Base-by-base conservation (phyloP, 2,888 invertebrate genomes). In the Heliconius sara region DNA sequence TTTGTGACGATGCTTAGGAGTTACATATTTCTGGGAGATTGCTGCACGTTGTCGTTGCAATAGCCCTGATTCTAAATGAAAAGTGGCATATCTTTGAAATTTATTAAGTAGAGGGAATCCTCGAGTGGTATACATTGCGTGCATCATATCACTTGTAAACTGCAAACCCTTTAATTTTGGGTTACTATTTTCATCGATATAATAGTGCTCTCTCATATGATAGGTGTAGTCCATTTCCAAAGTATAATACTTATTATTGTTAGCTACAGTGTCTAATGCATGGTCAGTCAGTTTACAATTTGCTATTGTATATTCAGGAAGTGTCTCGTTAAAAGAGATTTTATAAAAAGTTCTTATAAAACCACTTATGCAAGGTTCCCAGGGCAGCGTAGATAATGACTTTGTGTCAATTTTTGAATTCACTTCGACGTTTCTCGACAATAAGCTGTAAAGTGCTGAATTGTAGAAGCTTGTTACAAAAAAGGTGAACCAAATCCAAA, bases 401-500 rank as follows among this genome's bases (percentile, higher is more conserved):
- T 86, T 86, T 0, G 83, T 80, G 47, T 84, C 84, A 60, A 88
- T 7, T n/a, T 82, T 85, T 47, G 70, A 43, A 52, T 81, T 84
- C 19, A 81, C 66, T 79, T 85, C 63, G 85, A 85, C 43, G 85
- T 87, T 7, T 19, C 87, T 84, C 25, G 91, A 88, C 52, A 90
- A 84, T 66, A 91, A 87, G 83, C 91, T 90, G 79, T 88, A 90
- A 60, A 91, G 84, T 16, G 89, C 89, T 5, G 92, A 91, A 71
- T 88, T 90, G 79, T 92, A 93, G 83, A 93, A 92, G 80, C 85
- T 91, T 6, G 83, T 84, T 19, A 93, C 87, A 70, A 89, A 91
- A 82, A 90, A 93, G 60, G 91, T 88, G 57, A 91, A 93, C 88
- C 89, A 89, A 81, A 91, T 85, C 93, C 93, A 93, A 76, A 84